Evolutionary conservation across 2,113 vertebrate genomes (phyloP).

Genomic region (Amia ocellicauda): DNA sequence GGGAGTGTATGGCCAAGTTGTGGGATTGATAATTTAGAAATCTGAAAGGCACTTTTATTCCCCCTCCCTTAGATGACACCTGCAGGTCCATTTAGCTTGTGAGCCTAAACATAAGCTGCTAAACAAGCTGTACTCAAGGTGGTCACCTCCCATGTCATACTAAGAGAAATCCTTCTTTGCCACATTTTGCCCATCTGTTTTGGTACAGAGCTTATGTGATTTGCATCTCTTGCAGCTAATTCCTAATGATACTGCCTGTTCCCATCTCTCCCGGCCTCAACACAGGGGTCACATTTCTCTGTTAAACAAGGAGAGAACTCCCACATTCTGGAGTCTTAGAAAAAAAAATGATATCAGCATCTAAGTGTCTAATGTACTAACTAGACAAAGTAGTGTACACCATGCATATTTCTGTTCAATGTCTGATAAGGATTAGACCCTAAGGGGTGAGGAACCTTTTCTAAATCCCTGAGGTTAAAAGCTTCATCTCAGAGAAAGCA

Average conservation of each 20-base stretch:
- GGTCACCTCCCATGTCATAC: neutral
- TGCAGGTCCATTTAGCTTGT: neutral
- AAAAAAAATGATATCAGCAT: neutral
- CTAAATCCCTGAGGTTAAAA: constrained; percentile 20
- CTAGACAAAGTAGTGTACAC: neutral
- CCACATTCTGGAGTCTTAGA: constrained; percentile 7
- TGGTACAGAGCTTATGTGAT: neutral
- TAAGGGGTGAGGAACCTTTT: neutral
- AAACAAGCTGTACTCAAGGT: neutral
- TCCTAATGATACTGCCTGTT: neutral
- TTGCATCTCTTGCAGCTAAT: neutral
- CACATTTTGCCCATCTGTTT: neutral
- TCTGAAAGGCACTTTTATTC: neutral
- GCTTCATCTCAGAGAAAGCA: constrained; percentile 14
- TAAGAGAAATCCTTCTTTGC: neutral
- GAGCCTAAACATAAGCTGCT: neutral
- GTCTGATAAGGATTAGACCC: constrained; percentile 14
- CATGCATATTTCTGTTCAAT: neutral
- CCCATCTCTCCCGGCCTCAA: neutral
- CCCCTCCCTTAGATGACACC: neutral
- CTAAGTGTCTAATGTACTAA: neutral
- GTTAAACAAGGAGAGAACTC: neutral
- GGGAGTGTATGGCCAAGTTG: no score
- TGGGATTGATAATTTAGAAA: neutral
- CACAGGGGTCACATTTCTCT: constrained; percentile 8